Conservation (phyloP, 2,888 invertebrate species). For the Gonocerus acuteangulatus region DNA sequence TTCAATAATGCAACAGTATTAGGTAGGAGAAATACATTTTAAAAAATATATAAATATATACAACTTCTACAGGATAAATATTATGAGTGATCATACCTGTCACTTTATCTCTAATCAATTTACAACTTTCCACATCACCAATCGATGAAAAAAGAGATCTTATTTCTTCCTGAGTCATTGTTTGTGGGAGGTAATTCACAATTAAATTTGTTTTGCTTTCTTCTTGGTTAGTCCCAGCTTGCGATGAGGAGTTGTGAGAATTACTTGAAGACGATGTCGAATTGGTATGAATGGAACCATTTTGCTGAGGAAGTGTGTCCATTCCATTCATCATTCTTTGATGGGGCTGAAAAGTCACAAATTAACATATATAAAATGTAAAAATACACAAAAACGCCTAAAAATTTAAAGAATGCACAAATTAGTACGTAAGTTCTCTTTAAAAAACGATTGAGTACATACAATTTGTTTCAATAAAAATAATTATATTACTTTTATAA, state of each 20-base stretch:
- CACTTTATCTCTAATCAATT: slow-evolving; percentile 96
- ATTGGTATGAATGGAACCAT: slow-evolving; percentile 52
- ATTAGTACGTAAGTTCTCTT: no score
- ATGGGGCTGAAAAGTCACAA: slow-evolving; percentile 35
- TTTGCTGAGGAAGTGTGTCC: slow-evolving; percentile 75
- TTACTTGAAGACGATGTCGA: slow-evolving; percentile 41
- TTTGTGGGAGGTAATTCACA: slow-evolving; percentile 99
- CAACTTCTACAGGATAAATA: no score
- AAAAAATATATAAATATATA: no score
- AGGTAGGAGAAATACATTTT: no score
- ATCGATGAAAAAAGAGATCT: slow-evolving; percentile 95
- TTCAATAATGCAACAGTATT: no score
- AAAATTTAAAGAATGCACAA: no score
- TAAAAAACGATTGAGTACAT: no score
- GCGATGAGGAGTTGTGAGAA: slow-evolving; percentile 43
- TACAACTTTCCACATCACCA: slow-evolving; percentile 98
- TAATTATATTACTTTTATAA: no score
- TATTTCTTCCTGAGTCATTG: slow-evolving; percentile 99
- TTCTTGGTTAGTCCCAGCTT: slow-evolving; percentile 59
- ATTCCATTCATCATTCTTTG: slow-evolving; percentile 66
- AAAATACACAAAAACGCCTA: not conserved
- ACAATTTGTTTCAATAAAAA: no score
- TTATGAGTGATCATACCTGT: slow-evolving; percentile 62
- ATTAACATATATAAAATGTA: slow-evolving; percentile 1
- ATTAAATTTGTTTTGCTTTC: slow-evolving; percentile 98